Evolutionary conservation across 2,888 invertebrate species (phyloP), one percentile per base, ranked within the genome.

Genomic region (Dryadula phaetusa): DNA sequence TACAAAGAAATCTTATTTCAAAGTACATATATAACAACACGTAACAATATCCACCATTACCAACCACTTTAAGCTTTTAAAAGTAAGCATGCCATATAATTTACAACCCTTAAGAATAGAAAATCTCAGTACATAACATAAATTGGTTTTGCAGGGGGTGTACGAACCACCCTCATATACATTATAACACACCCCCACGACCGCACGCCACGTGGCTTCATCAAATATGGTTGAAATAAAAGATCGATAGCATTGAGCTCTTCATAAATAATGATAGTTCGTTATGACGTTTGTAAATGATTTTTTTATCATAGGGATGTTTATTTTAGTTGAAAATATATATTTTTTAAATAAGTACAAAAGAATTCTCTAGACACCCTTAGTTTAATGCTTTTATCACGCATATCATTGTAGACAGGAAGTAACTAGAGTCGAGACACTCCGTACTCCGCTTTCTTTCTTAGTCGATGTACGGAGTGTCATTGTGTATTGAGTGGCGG

Each of bases 191-290:
- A 65, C 81, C 72, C 83, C 82, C 83, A 76, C 53, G 60, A 53
- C 54, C 40, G 61, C 58, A 58, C 16, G 67, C 8, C 67, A 66
- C 66, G 71, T 76, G 76, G 78, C 79, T 78, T 80, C 74, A 72
- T 72, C 77, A 76, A 82, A 78, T 70, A 82, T 82, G 80, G 78
- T 62, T 70, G 67, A 71, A 74, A 73, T 66, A 72, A 77, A 76
- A 80, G n/a, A 84, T 83, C 81, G 71, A 85, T 85, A 25, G 5
- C 0, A 40, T 3, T 28, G 40, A 20, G 25, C 58, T 42, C 16
- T 18, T 28, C 3, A n/a, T 56, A 22, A 56, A 34, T 22, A 22
- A 34, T 22, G 3, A 20, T n/a, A 37, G 7, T 34, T 34, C 1
- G 18, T 2, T 34, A n/a, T 53, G 5, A 12, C 6, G 1, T 34